Conservation (phyloP, 2,888 invertebrate species). For the Hylaea fasciaria region DNA sequence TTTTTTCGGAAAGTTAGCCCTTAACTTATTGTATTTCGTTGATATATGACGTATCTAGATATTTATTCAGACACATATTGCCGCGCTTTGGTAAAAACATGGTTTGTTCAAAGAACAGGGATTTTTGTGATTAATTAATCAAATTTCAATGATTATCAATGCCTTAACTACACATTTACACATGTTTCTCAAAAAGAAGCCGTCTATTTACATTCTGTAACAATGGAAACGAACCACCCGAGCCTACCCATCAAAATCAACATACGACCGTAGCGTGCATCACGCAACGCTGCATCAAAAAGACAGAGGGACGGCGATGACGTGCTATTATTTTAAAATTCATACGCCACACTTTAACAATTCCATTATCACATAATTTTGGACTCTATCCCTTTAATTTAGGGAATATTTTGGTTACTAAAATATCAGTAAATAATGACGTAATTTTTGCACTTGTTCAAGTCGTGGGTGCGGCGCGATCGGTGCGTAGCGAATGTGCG, state of each 20-base stretch:
- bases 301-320: conserved; percentile 77
- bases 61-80: too few relatives aligned
- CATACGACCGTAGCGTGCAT: conserved; percentile 68
- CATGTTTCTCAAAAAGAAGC: not conserved
- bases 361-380: conserved; percentile 42
- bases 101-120: too few relatives aligned
- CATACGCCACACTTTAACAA: conserved; percentile 59
- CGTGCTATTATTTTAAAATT: conserved; percentile 81
- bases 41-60: too few relatives aligned
- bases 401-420: conserved; percentile 1
- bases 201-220: conserved; percentile 5
- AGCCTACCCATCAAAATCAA: conserved; percentile 76
- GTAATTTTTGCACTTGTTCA: conserved; percentile 76
- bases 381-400: conserved; percentile 41
- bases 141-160: too few relatives aligned
- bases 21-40: too few relatives aligned
- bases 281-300: conserved; percentile 73
- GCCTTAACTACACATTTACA: too few relatives aligned
- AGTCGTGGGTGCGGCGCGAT: conserved; percentile 64
- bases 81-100: too few relatives aligned
- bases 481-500: conserved; percentile 74
- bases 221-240: conserved; percentile 59
- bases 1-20: too few relatives aligned
- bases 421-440: conserved; percentile 54
- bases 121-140: too few relatives aligned